Conservation (phyloP, 2,888 invertebrate species). For the Conus canariensis region DNA sequence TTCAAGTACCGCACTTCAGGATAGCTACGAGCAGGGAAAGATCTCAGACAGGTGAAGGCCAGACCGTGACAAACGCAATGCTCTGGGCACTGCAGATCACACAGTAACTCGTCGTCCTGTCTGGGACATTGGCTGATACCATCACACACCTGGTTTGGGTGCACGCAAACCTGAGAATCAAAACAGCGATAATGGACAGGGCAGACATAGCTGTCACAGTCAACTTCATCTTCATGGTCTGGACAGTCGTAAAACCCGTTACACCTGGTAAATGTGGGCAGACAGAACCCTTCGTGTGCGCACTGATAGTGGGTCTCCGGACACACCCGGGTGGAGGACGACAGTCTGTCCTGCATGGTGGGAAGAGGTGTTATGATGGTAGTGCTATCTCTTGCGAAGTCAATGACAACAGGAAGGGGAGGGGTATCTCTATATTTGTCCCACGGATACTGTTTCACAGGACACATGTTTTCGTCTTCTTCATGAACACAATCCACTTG, state of each 20-base stretch:
- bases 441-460: too few relatives aligned
- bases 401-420: too few relatives aligned
- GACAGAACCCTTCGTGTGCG: not conserved
- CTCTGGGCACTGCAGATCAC: not conserved
- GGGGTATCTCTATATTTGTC: too few relatives aligned
- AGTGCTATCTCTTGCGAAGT: too few relatives aligned
- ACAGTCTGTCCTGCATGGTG: too few relatives aligned
- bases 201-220: not conserved
- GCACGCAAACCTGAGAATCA: not conserved
- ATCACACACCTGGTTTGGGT: constrained; percentile 11
- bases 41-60: not conserved
- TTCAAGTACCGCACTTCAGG: constrained; percentile 7
- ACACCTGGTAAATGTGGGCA: not conserved
- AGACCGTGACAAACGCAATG: constrained; percentile 3
- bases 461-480: too few relatives aligned
- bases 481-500: too few relatives aligned
- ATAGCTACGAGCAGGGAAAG: not conserved
- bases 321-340: not conserved
- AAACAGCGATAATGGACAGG: not conserved
- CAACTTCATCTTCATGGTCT: not conserved
- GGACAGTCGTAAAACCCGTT: constrained; percentile 2
- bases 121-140: not conserved
- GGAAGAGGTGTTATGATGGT: too few relatives aligned
- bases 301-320: constrained; percentile 21
- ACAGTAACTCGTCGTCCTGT: constrained; percentile 3